Percentiles rank a stretch among this genome's conserved stretches.
Evolutionary conservation across 2,113 vertebrate species (phyloP).

Genomic region (Gobiocypris rarus): DNA sequence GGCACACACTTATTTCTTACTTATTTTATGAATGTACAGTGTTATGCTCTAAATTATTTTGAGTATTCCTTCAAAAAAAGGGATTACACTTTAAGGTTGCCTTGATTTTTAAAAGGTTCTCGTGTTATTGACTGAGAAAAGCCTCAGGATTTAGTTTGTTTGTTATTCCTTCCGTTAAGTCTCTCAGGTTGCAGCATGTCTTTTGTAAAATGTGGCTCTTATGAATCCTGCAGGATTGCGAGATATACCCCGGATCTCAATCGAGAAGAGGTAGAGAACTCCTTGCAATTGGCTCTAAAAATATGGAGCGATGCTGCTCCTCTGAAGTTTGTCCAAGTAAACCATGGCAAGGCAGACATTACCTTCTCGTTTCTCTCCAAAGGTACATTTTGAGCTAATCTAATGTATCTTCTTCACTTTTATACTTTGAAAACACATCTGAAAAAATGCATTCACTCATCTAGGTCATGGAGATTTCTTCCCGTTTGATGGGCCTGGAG

Average conservation of each 20-base stretch:
- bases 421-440: neutral
- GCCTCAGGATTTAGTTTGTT: constrained; percentile 9
- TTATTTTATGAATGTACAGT: neutral
- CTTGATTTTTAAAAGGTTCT: neutral
- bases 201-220: constrained; percentile 18
- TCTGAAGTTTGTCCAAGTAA: constrained; percentile 63
- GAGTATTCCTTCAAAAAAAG: neutral
- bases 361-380: constrained; percentile 62
- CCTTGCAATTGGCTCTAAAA: constrained; percentile 56
- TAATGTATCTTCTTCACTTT: neutral
- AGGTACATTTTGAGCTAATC: constrained; percentile 48
- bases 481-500: constrained; percentile 64
- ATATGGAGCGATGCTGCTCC: constrained; percentile 62
- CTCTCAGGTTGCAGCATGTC: constrained; percentile 7
- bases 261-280: constrained; percentile 63
- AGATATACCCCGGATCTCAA: constrained; percentile 69
- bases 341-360: constrained; percentile 61
- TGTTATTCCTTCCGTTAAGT: neutral
- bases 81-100: neutral
- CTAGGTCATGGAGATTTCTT: constrained; percentile 68
- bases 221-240: constrained; percentile 51
- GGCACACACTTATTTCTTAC: neutral
- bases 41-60: neutral
- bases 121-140: neutral
- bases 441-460: neutral